These are phyloP conservation scores for Bombus terrestris DNA, from an alignment of 1,140 invertebrate genomes.

Conservation along the genomic window DNA sequence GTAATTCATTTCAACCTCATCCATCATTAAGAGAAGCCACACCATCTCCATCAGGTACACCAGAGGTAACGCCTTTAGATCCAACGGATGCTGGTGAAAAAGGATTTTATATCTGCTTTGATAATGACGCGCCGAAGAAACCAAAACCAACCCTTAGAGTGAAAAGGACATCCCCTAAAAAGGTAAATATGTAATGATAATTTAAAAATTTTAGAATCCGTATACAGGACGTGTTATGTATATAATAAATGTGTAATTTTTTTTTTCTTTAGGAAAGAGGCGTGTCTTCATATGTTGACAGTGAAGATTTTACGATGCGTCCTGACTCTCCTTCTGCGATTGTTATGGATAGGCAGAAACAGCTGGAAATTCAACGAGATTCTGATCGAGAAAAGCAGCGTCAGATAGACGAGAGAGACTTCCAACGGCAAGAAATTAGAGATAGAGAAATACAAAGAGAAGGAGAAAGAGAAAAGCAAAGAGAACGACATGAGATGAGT, in stretches of 20 bases:
- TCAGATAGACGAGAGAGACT: slow-evolving; percentile 77
- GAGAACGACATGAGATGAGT: slow-evolving; percentile 70
- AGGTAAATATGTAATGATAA: slow-evolving; percentile 81
- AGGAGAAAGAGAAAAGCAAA: slow-evolving; percentile 78
- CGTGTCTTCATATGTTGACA: slow-evolving; percentile 77
- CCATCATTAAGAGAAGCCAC: slow-evolving; percentile 79
- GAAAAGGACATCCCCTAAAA: slow-evolving; percentile 90
- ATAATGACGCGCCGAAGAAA: slow-evolving; percentile 92
- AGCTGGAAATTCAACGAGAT: slow-evolving; percentile 75
- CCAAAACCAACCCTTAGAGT: slow-evolving; percentile 92
- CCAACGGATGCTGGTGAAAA: slow-evolving; percentile 86
- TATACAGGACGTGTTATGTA: background rate
- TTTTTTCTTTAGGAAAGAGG: slow-evolving; percentile 72
- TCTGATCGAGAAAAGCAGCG: slow-evolving; percentile 79
- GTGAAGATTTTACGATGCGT: slow-evolving; percentile 73
- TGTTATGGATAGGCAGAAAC: slow-evolving; percentile 69
- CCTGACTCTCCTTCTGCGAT: slow-evolving; percentile 71
- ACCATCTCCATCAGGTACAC: slow-evolving; percentile 76
- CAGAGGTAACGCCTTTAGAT: slow-evolving; percentile 78
- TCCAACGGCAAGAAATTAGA: slow-evolving; percentile 75
- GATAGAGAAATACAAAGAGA: slow-evolving; percentile 77
- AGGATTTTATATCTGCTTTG: slow-evolving; percentile 98
- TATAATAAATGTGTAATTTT: background rate
- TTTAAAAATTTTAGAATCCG: background rate
- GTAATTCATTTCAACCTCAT: slow-evolving; percentile 88